Evolutionary conservation across 2,888 invertebrate species (phyloP).

Genomic region (Homarus gammarus): DNA sequence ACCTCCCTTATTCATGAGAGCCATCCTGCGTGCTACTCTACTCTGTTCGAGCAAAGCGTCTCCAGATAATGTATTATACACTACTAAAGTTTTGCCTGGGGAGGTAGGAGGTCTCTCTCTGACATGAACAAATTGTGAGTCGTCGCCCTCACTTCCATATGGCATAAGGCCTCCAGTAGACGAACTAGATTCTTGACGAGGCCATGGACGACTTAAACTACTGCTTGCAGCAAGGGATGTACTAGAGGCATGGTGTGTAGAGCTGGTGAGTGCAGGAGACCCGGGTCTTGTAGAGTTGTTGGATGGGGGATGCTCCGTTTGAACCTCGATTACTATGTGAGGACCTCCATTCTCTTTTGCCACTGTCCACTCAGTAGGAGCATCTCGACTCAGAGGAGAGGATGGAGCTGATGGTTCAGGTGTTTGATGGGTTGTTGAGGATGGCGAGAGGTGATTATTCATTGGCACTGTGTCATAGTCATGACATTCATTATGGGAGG

Average conservation of each 20-base stretch:
- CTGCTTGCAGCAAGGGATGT: constrained; percentile 49
- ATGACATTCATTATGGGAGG: constrained; percentile 43
- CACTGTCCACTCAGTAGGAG: constrained; percentile 50
- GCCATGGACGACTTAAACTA: constrained; percentile 59
- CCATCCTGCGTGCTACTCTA: constrained; percentile 72
- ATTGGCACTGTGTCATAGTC: constrained; percentile 70
- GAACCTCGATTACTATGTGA: constrained; percentile 35
- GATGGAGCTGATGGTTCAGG: constrained; percentile 58
- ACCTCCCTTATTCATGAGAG: constrained; percentile 64
- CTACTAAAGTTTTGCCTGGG: constrained; percentile 73
- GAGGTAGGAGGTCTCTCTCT: constrained; percentile 30
- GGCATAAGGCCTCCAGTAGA: constrained; percentile 39
- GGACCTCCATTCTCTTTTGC: constrained; percentile 51
- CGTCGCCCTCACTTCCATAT: constrained; percentile 18
- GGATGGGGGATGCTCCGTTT: constrained; percentile 50
- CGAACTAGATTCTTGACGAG: constrained; percentile 44
- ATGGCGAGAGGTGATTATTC: constrained; percentile 7
- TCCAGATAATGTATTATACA: constrained; percentile 75
- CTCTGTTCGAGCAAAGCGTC: constrained; percentile 75
- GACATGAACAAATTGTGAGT: neutral
- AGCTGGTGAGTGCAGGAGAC: constrained; percentile 53
- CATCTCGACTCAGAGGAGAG: constrained; percentile 63
- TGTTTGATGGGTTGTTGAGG: constrained; percentile 27
- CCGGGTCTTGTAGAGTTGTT: constrained; percentile 66
- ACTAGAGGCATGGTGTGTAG: constrained; percentile 62